These are phyloP conservation scores for Pantherophis guttatus DNA, from an alignment of 2,113 vertebrate genomes.

Conservation along the genomic window DNA sequence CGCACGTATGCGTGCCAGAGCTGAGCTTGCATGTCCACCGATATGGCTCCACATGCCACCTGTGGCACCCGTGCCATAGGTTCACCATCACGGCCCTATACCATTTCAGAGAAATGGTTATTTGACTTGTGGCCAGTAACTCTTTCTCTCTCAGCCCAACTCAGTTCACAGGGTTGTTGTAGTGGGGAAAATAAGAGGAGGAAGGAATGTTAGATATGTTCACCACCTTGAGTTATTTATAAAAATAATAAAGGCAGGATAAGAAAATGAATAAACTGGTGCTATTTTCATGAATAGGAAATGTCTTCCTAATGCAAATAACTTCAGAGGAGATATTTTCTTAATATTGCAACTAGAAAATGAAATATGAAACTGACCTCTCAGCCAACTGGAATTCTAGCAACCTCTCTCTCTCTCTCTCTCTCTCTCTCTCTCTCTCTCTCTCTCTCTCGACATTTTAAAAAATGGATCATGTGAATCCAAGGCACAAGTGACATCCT, in stretches of 20 bases:
- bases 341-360: not conserved
- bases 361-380: not conserved
- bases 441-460: not conserved
- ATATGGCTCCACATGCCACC: too few relatives aligned
- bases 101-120: too few relatives aligned
- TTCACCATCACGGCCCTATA: too few relatives aligned
- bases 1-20: too few relatives aligned
- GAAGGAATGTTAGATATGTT: not conserved
- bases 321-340: not conserved
- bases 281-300: not conserved
- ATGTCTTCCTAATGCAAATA: not conserved
- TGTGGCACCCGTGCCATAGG: too few relatives aligned
- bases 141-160: not conserved
- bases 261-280: not conserved
- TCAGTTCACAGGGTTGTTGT: not conserved
- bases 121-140: not conserved
- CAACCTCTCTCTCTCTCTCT: not conserved
- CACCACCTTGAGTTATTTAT: not conserved
- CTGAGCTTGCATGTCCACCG: too few relatives aligned
- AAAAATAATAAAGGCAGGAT: not conserved
- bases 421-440: too few relatives aligned
- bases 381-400: not conserved
- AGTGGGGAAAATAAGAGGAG: not conserved
- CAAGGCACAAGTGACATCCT: not conserved
- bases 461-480: not conserved